Percentiles rank a stretch among this genome's conserved stretches.
Evolutionary conservation across 1,140 invertebrate species (phyloP).

Genomic region (Hydropsyche tenuis): DNA sequence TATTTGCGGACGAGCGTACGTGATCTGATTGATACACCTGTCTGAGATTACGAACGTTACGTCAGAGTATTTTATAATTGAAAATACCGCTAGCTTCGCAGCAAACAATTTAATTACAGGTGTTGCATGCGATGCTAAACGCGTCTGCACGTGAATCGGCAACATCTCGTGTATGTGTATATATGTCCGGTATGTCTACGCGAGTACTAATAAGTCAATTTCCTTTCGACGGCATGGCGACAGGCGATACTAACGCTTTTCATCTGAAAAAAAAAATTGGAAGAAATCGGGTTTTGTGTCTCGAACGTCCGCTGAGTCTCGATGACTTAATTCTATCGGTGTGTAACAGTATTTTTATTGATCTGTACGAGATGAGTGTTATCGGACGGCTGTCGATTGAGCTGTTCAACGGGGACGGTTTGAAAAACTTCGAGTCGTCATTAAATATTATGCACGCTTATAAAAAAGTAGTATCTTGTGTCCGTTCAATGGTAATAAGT

Average conservation of each 20-base stretch:
- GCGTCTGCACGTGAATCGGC: background rate
- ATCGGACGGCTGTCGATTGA: too few species aligned
- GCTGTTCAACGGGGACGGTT: too few species aligned
- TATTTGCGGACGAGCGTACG: too few species aligned
- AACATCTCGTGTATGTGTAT: background rate
- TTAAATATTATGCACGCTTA: too few species aligned
- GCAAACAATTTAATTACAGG: slow-evolving; percentile 18
- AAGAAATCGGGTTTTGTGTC: background rate
- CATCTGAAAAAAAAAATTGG: background rate
- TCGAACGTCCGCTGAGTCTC: slow-evolving; percentile 6
- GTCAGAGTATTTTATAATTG: slow-evolving; percentile 11
- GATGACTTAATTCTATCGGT: slow-evolving; percentile 20
- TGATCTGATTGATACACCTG: background rate
- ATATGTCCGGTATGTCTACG: background rate
- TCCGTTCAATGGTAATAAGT: too few species aligned
- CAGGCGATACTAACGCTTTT: too few species aligned
- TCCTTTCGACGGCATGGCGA: background rate
- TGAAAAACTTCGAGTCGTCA: too few species aligned
- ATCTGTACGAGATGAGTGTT: too few species aligned
- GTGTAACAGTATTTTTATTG: slow-evolving; percentile 16
- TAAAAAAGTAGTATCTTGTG: too few species aligned
- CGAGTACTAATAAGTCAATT: slow-evolving; percentile 8
- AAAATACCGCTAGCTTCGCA: slow-evolving; percentile 5
- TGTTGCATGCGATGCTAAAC: slow-evolving; percentile 14
- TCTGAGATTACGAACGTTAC: background rate